Percentiles rank a stretch among this genome's conserved stretches.
phyloP scores from a whole-genome alignment of 2,888 invertebrate genomes.

The Euplagia quadripunctaria region DNA sequence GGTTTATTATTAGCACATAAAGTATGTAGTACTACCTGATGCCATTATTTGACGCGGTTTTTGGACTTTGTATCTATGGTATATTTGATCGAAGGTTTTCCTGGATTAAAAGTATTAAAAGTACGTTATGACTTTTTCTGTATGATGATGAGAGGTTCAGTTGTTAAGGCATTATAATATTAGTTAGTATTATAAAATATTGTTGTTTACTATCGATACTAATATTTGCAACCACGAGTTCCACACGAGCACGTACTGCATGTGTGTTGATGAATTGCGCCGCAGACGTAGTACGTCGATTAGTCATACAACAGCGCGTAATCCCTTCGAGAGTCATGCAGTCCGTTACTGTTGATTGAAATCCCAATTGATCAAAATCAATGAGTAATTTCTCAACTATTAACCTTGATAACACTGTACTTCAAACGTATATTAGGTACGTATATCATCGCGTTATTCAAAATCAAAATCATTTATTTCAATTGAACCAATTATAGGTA shows the following conservation, averaged over 20 bases:
- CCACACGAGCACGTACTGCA: neutral
- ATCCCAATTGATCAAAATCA: slow-evolving; percentile 1
- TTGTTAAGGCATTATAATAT: neutral
- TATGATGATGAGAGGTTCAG: too few species aligned
- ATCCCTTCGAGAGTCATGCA: neutral
- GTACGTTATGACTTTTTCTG: too few species aligned
- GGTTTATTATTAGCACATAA: too few species aligned
- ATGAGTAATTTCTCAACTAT: neutral
- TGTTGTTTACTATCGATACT: slow-evolving; percentile 2
- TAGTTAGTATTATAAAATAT: neutral
- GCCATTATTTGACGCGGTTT: too few species aligned
- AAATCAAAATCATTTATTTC: neutral
- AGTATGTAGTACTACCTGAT: too few species aligned
- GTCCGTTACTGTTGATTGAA: neutral
- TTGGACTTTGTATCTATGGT: too few species aligned
- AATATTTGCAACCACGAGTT: neutral
- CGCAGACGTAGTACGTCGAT: neutral
- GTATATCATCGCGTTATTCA: neutral
- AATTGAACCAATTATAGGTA: too few species aligned
- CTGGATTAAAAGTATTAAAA: too few species aligned
- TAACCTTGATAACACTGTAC: neutral
- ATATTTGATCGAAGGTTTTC: too few species aligned
- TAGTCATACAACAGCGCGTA: neutral
- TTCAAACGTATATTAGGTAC: neutral
- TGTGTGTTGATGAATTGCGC: neutral